Conservation (phyloP, 2,888 invertebrate species). For the Limnephilus lunatus region DNA sequence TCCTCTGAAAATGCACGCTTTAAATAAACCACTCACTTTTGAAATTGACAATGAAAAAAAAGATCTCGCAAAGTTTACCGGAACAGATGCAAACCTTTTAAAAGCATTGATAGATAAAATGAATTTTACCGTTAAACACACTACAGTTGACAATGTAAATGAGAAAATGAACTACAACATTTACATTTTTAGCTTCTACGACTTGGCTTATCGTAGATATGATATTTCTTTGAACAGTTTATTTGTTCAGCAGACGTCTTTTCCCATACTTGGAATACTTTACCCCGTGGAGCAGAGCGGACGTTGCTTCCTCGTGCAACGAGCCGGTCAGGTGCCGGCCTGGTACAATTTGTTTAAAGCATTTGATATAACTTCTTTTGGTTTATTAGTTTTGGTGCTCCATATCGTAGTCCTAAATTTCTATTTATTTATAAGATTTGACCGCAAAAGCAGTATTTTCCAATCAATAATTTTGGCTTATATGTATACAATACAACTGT, state of each 20-base stretch:
- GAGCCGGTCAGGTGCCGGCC: conserved; percentile 46
- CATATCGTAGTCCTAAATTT: conserved; percentile 29
- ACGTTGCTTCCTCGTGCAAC: conserved; percentile 61
- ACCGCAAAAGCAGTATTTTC: conserved; percentile 25
- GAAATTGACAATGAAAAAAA: conserved; percentile 65
- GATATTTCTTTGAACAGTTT: conserved; percentile 50
- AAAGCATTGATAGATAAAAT: conserved; percentile 68
- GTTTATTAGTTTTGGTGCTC: conserved; percentile 40
- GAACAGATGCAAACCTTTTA: conserved; percentile 70
- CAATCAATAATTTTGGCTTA: conserved; percentile 42
- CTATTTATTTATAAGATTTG: conserved; percentile 25
- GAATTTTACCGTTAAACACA: conserved; percentile 69
- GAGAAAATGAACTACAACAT: conserved; percentile 27
- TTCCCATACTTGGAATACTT: conserved; percentile 46
- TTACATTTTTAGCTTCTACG: conserved; percentile 63
- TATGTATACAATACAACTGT: conserved; percentile 47
- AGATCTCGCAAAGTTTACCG: conserved; percentile 66
- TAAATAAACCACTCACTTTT: conserved; percentile 68
- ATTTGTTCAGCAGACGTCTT: conserved; percentile 55
- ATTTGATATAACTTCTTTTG: conserved; percentile 46
- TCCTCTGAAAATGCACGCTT: conserved; percentile 68
- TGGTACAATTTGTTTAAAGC: conserved; percentile 53
- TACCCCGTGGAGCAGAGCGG: conserved; percentile 62
- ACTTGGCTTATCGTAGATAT: conserved; percentile 60
- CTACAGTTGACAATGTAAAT: not conserved